phyloP scores from a whole-genome alignment of 1,140 invertebrate species.

The Formica selysi region DNA sequence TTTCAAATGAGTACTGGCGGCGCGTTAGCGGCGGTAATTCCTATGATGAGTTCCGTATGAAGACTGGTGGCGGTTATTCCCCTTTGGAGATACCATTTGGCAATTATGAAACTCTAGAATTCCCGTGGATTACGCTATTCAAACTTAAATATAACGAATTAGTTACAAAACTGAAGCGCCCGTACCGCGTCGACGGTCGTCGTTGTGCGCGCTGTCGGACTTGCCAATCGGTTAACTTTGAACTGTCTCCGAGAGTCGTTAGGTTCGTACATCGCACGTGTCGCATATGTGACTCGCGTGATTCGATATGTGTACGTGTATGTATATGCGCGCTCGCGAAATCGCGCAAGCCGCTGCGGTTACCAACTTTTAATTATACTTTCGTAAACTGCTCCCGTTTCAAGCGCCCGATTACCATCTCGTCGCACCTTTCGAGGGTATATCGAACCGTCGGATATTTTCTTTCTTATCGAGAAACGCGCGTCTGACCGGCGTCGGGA shows the following conservation, averaged over 20 bases:
- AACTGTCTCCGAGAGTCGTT: conserved; percentile 36
- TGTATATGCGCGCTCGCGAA: neutral
- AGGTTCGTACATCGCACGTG: conserved; percentile 8
- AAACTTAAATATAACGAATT: conserved; percentile 68
- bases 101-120: conserved; percentile 61
- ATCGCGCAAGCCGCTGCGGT: neutral
- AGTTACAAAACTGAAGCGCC: conserved; percentile 59
- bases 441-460: neutral
- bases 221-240: conserved; percentile 57
- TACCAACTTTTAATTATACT: conserved; percentile 45
- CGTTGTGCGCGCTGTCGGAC: conserved; percentile 32
- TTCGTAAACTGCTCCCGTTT: neutral
- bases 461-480: conserved; percentile 5
- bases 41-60: conserved; percentile 43
- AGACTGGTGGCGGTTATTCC: conserved; percentile 43
- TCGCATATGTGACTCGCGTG: neutral
- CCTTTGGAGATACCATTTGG: conserved; percentile 29
- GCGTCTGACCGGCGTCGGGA: neutral
- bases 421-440: neutral
- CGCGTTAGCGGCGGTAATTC: conserved; percentile 37
- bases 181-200: neutral
- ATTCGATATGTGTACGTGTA: neutral
- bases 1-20: neutral
- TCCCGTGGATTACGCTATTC: conserved; percentile 52
- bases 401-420: neutral